Evolutionary conservation across 2,888 invertebrate genomes (phyloP).

Genomic region (Herminia tarsipennalis): DNA sequence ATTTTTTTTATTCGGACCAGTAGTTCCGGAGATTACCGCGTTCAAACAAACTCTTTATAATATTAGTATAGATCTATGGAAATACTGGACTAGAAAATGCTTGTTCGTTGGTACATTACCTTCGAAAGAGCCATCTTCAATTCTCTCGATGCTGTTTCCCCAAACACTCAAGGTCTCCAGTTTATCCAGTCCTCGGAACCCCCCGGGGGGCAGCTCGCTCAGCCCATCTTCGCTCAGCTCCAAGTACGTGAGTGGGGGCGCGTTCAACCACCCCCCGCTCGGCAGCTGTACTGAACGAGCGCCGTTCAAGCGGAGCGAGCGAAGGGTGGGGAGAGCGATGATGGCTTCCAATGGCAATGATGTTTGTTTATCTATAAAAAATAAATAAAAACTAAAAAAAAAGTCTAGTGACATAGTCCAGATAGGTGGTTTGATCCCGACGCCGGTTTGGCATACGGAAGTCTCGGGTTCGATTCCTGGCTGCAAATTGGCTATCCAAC

Average conservation of each 20-base stretch:
- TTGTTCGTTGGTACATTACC: not conserved
- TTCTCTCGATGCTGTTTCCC: slow-evolving; percentile 32
- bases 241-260: slow-evolving; percentile 6
- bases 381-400: not conserved
- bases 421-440: too few relatives aligned
- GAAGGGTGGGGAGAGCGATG: slow-evolving; percentile 26
- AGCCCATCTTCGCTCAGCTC: slow-evolving; percentile 24
- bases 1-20: too few relatives aligned
- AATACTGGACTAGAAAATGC: too few relatives aligned
- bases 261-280: too few relatives aligned
- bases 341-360: slow-evolving; percentile 11
- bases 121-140: slow-evolving; percentile 33
- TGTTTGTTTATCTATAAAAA: slow-evolving; percentile 16
- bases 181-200: slow-evolving; percentile 31
- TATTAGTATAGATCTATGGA: too few relatives aligned
- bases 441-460: too few relatives aligned
- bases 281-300: too few relatives aligned
- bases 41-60: too few relatives aligned
- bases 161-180: slow-evolving; percentile 37
- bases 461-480: not conserved
- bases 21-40: too few relatives aligned
- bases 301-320: slow-evolving; percentile 33
- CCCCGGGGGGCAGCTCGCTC: slow-evolving; percentile 15
- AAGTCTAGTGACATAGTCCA: too few relatives aligned
- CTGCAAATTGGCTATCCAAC: not conserved